Evolutionary conservation across 1,140 invertebrate species (phyloP), one percentile per base, ranked within the genome.

Genomic region (Antheraea mylitta): DNA sequence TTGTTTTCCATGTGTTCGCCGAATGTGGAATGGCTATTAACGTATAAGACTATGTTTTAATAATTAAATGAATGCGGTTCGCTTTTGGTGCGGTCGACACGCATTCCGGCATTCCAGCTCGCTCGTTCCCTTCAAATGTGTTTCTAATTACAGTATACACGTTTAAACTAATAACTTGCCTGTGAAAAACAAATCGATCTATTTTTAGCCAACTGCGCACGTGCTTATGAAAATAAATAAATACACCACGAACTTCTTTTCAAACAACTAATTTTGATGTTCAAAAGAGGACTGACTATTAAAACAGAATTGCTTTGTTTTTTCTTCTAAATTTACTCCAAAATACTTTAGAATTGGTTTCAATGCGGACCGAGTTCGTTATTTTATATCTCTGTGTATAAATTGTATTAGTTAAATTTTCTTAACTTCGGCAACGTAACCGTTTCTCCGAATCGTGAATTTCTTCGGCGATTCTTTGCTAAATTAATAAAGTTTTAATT

Each of bases 401-500:
- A 85, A 86, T 85, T 84, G 78, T 83, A 80, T 86, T 80, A 86
- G 78, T 79, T 73, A 82, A 87, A 85, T 84, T 87, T 86, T 79
- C 79, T 71, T 76, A 78, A 73, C 77, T 80, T 76, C 77, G 73
- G 73, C 72, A 76, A 74, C 77, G 79, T 82, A 82, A 83, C 83
- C 81, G 85, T 85, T 88, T 84, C 84, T 74, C 66, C 72, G 74
- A 82, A 82, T 79, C 77, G 78, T 74, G 58, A 77, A 76, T 76
- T 76, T 78, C 81, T 82, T 81, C 78, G 82, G 77, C 81, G 80
- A 78, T 85, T 83, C 82, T 86, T 85, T 85, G 82, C 77, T 76
- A 86, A 89, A 91, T 91, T 86, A 89, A 89, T 90, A 87, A 91
- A 91, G 77, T 91, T 91, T 91, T 89, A 91, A 91, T 91, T 91